Base-by-base conservation (phyloP, 2,888 invertebrate genomes). In the Himalopsyche anomala region DNA sequence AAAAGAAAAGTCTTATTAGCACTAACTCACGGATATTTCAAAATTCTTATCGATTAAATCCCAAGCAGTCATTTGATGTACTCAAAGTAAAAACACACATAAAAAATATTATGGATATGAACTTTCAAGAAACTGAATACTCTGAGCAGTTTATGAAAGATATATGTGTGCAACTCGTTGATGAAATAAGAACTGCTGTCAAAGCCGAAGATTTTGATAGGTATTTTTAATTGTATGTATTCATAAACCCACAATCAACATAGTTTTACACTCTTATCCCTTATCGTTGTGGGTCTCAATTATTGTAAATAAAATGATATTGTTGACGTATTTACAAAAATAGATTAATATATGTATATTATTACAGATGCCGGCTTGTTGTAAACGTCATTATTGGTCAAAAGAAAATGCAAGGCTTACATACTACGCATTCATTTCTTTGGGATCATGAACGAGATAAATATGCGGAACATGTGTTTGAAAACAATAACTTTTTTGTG, bases 131-230 rank as follows among this genome's bases (percentile, higher is more conserved):
- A 56, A 91, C 91, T 88, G 90, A 95, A 87, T 93, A 94, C 69
- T 95, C 95, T 89, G 95, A 96, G 89, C 92, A 94, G 81, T 91
- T 92, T 15, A 92, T 94, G 81, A 94, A 94, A 79, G 93, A 94
- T 3, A 91, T 94, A 83, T 93, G 95, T 87, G 92, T 94, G 8
- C 93, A 91, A 89, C 92, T 95, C 87, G 93, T 95, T 0, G 93
- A 93, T 87, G 94, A 93, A 80, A 94, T 96, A 87, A 93, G 94
- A 54, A 92, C 92, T 51, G 93, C 93, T 87, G 92, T 96, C 19
- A 95, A 95, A 91, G 94, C 94, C 90, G 93, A 95, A 90, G 93
- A 95, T 87, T 96, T 94, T 90, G 95, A 96, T 90, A 95, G 96
- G 96, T 93, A 89, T 45, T 80, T 82, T 12, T 81, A 19, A 56